Evolutionary conservation across 1,140 invertebrate species (phyloP), one percentile per base, ranked within the genome.

Genomic region (Aphelinus certus): DNA sequence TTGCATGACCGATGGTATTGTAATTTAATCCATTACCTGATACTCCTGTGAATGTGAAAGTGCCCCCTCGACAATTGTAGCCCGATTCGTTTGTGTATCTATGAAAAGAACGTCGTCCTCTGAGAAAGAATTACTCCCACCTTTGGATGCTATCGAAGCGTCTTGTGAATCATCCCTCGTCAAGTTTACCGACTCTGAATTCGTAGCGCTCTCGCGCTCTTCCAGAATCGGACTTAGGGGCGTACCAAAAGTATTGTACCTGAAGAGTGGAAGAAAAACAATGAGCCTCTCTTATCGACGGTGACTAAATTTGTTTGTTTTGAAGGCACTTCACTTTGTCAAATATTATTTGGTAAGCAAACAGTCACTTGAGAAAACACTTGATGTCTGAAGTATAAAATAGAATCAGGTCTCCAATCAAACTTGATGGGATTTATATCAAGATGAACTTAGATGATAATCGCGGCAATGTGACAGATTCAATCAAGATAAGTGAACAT

Each of bases 221-320:
- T 92, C 91, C n/a, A 91, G 82, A 61, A 92, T 92, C 3, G 91
- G 91, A 77, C 91, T 91, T 9, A 92, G 80, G 3, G 90, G 90
- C 6, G 88, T 86, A 58, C 89, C 89, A 73, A 90, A 91, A 9
- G 88, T 83, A 77, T 90, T 91, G 74, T 91, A 91, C 75, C 86
- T 87, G 45, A 85, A 71, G 68, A 9, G 7, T 47, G 10, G 26
- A 26, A 26, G 26, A 26, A 26, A 26, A 26, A 26, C 26, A 26
- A 26, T 26, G 26, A 26, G 26, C 26, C 26, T 26, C 26, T 26
- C 26, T 26, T 26, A 26, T 26, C 26, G 26, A 0, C 26, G 26
- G 26, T 26, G 26, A 26, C 26, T 26, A 26, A 26, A 26, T 26
- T 26, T 26, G 26, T 26, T 26, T 26, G 26, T 26, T 26, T 26